A percentile compares a stretch with the other conserved stretches of the same genome.
Evolutionary conservation across 2,888 invertebrate species (phyloP).

Genomic region (Metellina segmentata): DNA sequence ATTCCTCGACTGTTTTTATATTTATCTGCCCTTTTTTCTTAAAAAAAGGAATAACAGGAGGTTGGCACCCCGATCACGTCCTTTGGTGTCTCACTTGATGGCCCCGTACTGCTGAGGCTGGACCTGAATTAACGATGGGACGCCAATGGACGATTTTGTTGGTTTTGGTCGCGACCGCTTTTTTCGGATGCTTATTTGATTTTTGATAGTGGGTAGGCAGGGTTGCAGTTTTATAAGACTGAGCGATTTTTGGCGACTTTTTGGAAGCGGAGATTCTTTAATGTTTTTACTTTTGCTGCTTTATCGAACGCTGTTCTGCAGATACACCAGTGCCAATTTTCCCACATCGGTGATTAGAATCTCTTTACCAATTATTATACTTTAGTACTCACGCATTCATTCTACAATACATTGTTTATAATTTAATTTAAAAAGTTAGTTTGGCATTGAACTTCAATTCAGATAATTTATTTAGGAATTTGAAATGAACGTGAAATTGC

Average conservation of each 20-base stretch:
- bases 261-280: background rate
- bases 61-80: constrained; percentile 64
- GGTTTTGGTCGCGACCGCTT: constrained; percentile 57
- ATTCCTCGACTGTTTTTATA: constrained; percentile 47
- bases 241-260: constrained; percentile 1
- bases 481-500: too few relatives aligned
- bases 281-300: too few relatives aligned
- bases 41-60: constrained; percentile 9
- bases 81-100: constrained; percentile 64
- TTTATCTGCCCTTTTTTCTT: constrained; percentile 51
- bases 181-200: constrained; percentile 57
- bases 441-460: too few relatives aligned
- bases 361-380: too few relatives aligned
- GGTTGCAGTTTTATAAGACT: background rate
- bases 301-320: constrained; percentile 5
- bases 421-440: too few relatives aligned
- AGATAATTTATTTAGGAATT: too few relatives aligned
- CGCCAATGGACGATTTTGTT: constrained; percentile 64
- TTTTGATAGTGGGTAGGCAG: constrained; percentile 37
- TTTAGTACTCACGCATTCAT: too few relatives aligned
- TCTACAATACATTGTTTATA: too few relatives aligned
- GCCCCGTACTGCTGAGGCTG: constrained; percentile 25
- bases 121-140: constrained; percentile 75
- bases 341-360: too few relatives aligned
- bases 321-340: background rate